Conservation (phyloP, 1,140 invertebrate species). For the Bombus confusus region DNA sequence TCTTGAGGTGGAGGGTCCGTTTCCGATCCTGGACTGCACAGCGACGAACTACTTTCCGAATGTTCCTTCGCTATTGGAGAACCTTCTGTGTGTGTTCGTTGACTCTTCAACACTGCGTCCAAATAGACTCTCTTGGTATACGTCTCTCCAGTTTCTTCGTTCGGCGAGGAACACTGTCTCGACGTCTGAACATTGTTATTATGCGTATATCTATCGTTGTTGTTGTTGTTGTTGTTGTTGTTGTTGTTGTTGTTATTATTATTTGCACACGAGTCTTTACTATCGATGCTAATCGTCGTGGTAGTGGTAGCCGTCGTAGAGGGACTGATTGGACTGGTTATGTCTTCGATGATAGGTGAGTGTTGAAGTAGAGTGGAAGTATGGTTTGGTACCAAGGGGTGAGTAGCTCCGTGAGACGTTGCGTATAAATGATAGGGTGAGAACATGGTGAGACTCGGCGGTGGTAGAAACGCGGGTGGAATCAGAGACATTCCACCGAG, state of each 20-base stretch:
- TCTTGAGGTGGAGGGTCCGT: slow-evolving; percentile 69
- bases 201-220: slow-evolving; percentile 84
- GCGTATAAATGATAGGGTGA: slow-evolving; percentile 79
- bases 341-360: slow-evolving; percentile 44
- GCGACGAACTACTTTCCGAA: slow-evolving; percentile 70
- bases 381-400: slow-evolving; percentile 83
- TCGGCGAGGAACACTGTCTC: slow-evolving; percentile 30
- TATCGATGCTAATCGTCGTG: slow-evolving; percentile 50
- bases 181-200: slow-evolving; percentile 72
- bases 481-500: slow-evolving; percentile 81
- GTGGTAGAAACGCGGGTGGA: slow-evolving; percentile 86
- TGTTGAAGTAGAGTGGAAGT: slow-evolving; percentile 40
- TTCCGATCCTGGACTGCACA: slow-evolving; percentile 48
- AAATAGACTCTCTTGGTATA: slow-evolving; percentile 87
- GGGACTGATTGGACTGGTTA: slow-evolving; percentile 21
- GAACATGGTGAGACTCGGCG: slow-evolving; percentile 85
- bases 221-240: slow-evolving; percentile 75
- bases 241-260: slow-evolving; percentile 75
- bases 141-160: slow-evolving; percentile 79
- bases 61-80: slow-evolving; percentile 58
- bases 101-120: slow-evolving; percentile 88
- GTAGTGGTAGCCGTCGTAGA: slow-evolving; percentile 65
- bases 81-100: slow-evolving; percentile 80
- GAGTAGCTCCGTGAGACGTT: slow-evolving; percentile 78
- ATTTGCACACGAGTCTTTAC: slow-evolving; percentile 43